Evolutionary conservation across 2,888 invertebrate species (phyloP), one percentile per base, ranked within the genome.

Genomic region (Junonia oenone): DNA sequence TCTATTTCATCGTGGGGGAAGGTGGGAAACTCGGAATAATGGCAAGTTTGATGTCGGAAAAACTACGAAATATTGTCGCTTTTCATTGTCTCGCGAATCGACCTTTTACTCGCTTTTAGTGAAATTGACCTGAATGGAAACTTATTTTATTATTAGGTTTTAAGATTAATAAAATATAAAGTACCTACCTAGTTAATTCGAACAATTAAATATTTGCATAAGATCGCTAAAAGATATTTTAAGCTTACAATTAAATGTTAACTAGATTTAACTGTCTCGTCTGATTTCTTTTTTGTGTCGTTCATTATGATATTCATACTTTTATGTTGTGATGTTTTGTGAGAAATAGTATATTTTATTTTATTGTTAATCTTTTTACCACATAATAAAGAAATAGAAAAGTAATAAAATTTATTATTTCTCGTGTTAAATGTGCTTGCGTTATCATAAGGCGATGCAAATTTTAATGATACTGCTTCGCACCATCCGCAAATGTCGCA

Each of bases 11-110:
- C 43, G 43, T 71, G 66, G 68, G 74, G n/a, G n/a, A n/a, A n/a
- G n/a, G 74, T 83, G 85, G 76, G 83, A 87, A 85, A 74, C 63
- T 63, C 46, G 69, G 69, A 72, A 88, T 85, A 85, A 88, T 87
- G 67, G 79, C 70, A 62, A 67, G 43, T 26, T 40, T 40, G 38
- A 17, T 43, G 43, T 26, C n/a, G 26, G 59, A 62, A 66, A 65
- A 46, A 19, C 45, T 57, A 19, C 40, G 13, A 40, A 50, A 22
- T 43, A 17, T 15, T 1, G 9, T 19, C 9, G 14, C n/a, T 38
- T 54, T 54, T 48, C 53, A 40, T 47, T 31, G 38, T 51, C 51
- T 45, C 33, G 26, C n/a, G 15, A 29, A 38, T 3, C n/a, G 17
- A 46, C 45, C 52, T 47, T 26, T 35, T 14, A 13, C 4, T 13